A percentile compares a stretch with the other conserved stretches of the same genome.
phyloP scores from a whole-genome alignment of 2,113 vertebrate genomes.

The Thermophis baileyi region DNA sequence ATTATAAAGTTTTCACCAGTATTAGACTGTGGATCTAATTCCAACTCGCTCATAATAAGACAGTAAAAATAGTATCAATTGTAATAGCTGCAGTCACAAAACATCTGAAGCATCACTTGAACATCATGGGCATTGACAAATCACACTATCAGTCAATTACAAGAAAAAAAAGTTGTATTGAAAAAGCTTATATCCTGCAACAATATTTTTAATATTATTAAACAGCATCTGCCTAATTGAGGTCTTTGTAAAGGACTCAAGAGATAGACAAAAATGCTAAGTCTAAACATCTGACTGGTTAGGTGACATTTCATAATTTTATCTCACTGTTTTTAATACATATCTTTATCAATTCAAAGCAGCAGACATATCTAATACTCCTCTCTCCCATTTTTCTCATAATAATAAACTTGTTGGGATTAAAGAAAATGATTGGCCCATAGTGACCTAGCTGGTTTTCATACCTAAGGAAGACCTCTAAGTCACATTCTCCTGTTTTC shows the following conservation, averaged over 20 bases:
- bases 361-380: not conserved
- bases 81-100: not conserved
- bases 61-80: not conserved
- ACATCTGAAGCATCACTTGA: not conserved
- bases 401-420: not conserved
- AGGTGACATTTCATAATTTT: not conserved
- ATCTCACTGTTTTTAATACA: not conserved
- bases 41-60: not conserved
- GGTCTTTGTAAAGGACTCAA: not conserved
- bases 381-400: not conserved
- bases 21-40: not conserved
- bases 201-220: not conserved
- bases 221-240: not conserved
- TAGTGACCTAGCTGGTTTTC: too few species aligned
- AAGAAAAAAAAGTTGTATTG: not conserved
- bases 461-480: not conserved
- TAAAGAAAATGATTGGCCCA: not conserved
- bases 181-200: not conserved
- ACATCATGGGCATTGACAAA: not conserved
- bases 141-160: not conserved
- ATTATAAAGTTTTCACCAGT: not conserved
- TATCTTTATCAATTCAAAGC: not conserved
- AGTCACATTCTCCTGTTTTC: not conserved
- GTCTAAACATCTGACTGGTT: not conserved
- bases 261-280: not conserved